These are phyloP conservation scores for Tachypleus tridentatus DNA, from an alignment of 1,140 invertebrate species.

Conservation along the genomic window DNA sequence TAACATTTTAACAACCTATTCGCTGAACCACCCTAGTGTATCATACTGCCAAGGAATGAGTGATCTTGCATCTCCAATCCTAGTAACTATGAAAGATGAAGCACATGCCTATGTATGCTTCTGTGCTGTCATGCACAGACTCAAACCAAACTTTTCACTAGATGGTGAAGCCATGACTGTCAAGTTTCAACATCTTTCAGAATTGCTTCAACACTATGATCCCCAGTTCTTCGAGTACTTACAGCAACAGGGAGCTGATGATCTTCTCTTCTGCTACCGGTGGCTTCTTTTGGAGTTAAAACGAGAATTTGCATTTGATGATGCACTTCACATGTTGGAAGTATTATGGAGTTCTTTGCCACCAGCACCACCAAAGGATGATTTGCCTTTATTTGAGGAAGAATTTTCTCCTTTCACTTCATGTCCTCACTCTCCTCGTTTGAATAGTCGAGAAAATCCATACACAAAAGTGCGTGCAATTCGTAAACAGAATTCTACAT, in stretches of 20 bases:
- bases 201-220: conserved; percentile 80
- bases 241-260: conserved; percentile 62
- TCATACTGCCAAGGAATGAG: conserved; percentile 98
- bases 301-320: conserved; percentile 92
- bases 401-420: conserved; percentile 9
- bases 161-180: conserved; percentile 86
- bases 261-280: conserved; percentile 88
- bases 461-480: conserved; percentile 53
- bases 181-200: conserved; percentile 81
- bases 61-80: conserved; percentile 84
- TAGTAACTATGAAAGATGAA: conserved; percentile 92
- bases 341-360: conserved; percentile 88
- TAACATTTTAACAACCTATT: conserved; percentile 91
- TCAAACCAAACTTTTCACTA: conserved; percentile 77
- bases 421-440: conserved; percentile 26
- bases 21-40: conserved; percentile 77
- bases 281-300: conserved; percentile 95
- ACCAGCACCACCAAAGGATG: conserved; percentile 38
- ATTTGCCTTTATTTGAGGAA: conserved; percentile 12
- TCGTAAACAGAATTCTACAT: conserved; percentile 63
- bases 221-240: conserved; percentile 81
- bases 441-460: conserved; percentile 47
- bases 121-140: conserved; percentile 80
- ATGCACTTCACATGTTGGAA: conserved; percentile 87
- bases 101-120: conserved; percentile 93